A percentile compares a stretch with the other conserved stretches of the same genome.
These are phyloP conservation scores for Syrmaticus mikado DNA, from an alignment of 2,113 vertebrate species.

Conservation along the genomic window DNA sequence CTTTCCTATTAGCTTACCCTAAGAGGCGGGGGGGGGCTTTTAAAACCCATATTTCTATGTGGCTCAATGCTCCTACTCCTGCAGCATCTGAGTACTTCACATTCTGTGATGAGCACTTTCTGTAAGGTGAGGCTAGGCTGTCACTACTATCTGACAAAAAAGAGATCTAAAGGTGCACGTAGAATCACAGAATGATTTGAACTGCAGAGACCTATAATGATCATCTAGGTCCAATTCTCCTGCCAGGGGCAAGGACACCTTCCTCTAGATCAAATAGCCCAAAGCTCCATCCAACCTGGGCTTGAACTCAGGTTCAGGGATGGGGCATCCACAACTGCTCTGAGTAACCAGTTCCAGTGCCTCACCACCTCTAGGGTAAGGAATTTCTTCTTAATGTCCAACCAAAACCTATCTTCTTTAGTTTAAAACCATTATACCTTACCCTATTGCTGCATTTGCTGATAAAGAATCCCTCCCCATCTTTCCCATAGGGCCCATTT, in stretches of 20 bases:
- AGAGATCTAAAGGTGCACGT: background rate
- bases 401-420: background rate
- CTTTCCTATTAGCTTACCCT: slow-evolving; percentile 19
- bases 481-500: background rate
- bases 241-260: background rate
- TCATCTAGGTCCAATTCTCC: background rate
- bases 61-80: background rate
- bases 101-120: background rate
- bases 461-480: background rate
- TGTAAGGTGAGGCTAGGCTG: background rate
- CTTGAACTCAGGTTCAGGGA: background rate
- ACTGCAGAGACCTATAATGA: background rate
- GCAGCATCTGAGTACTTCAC: background rate
- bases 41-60: background rate
- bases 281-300: background rate
- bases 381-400: background rate
- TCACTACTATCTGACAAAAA: accelerated
- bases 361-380: background rate
- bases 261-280: background rate
- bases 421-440: background rate
- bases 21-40: background rate
- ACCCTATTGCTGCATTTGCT: background rate
- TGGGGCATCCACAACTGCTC: background rate
- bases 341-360: background rate
- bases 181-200: background rate